Conservation (phyloP, 1,140 invertebrate species). For the Pomacea maculata region DNA sequence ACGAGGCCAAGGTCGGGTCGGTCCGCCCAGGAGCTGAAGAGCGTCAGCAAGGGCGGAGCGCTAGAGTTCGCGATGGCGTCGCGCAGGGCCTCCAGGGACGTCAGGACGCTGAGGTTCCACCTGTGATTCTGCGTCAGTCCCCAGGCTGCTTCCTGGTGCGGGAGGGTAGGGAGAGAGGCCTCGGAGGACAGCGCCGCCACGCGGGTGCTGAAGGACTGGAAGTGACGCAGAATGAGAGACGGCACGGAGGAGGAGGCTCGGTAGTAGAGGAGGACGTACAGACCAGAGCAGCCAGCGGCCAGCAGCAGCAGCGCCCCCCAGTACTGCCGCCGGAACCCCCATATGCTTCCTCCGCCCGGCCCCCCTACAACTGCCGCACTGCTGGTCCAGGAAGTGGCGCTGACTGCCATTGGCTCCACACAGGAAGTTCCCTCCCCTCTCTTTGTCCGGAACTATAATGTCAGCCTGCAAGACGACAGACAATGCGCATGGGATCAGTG, state of each 20-base stretch:
- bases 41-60: slow-evolving; percentile 33
- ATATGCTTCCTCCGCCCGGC: background rate
- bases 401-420: too few species aligned
- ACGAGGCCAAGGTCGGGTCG: slow-evolving; percentile 28
- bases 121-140: background rate
- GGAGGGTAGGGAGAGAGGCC: background rate
- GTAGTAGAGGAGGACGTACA: slow-evolving; percentile 5
- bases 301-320: slow-evolving; percentile 7
- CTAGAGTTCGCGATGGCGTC: background rate
- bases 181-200: background rate
- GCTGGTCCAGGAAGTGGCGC: too few species aligned
- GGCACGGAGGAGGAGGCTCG: background rate
- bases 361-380: too few species aligned
- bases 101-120: background rate
- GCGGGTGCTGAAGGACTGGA: background rate
- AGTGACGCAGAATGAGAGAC: background rate
- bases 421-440: too few species aligned
- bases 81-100: background rate
- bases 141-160: background rate
- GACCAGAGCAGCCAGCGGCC: background rate
- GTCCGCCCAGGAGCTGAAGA: slow-evolving; percentile 41
- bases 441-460: too few species aligned
- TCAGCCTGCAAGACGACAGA: too few species aligned
- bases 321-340: background rate
- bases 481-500: too few species aligned